A percentile compares a stretch with the other conserved stretches of the same genome.
These are phyloP conservation scores for Trididemnum miniatum DNA, from an alignment of 23 tunicate species.

Conservation along the genomic window DNA sequence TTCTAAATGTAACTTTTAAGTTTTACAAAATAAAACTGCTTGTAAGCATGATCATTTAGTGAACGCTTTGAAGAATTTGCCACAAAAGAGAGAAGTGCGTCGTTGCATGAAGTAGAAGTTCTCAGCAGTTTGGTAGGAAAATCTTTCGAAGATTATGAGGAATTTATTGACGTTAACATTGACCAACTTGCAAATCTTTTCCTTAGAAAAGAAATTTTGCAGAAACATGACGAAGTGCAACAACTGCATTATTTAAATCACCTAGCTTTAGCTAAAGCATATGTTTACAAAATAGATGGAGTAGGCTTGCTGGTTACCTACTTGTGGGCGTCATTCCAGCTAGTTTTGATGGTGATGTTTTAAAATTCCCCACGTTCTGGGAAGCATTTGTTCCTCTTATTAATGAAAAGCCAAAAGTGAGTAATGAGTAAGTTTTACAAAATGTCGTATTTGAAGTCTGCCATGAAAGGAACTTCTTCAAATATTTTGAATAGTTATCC, in stretches of 20 bases:
- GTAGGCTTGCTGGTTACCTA: not conserved
- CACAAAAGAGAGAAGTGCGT: not conserved
- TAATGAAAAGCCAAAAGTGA: conserved; percentile 6
- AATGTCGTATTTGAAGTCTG: not conserved
- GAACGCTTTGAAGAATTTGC: not conserved
- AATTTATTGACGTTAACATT: not conserved
- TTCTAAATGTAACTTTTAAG: not conserved
- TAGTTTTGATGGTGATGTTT: not conserved
- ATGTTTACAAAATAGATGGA: not conserved
- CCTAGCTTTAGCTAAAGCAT: not conserved
- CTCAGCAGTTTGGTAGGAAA: not conserved
- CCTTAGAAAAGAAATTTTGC: not conserved
- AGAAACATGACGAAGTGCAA: not conserved
- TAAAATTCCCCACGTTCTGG: conserved; percentile 11
- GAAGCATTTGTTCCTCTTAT: not conserved
- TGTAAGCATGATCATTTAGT: not conserved
- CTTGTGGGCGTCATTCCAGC: not conserved
- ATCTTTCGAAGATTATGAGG: not conserved
- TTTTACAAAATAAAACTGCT: not conserved
- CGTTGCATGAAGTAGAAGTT: not conserved
- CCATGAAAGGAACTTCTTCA: not conserved
- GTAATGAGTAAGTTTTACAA: conserved; percentile 2
- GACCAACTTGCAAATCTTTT: not conserved
- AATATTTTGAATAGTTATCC: not conserved
- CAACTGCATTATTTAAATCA: not conserved